Evolutionary conservation across 2,113 vertebrate species (phyloP), one percentile per base, ranked within the genome.

Genomic region (Eira barbara): DNA sequence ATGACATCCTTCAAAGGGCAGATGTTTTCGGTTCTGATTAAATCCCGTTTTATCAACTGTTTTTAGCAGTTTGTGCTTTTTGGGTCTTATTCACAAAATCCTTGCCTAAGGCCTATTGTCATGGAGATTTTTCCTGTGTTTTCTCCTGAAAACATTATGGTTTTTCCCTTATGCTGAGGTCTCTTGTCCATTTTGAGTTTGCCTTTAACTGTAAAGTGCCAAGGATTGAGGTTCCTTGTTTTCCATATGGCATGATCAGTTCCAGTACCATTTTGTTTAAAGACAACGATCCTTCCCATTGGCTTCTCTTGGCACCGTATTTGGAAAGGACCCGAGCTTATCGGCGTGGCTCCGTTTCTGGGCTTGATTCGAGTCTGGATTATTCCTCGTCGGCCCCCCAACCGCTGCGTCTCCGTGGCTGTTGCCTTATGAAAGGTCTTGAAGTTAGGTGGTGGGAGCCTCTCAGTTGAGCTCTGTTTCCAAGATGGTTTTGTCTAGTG

Each of bases 381-480:
- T 11, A 25, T 42, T 63, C 34, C 18, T 34, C 29, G 0, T 20
- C 2, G 0, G 12, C 25, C 45, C 49, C 39, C 7, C 52, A 47
- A 6, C 39, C 23, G 3, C 0, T 3, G 15, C 7, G 3, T n/a
- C 49, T 61, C 11, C 0, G 4, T 13, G 42, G 14, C 17, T 17
- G 0, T 15, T 49, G 25, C 57, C 88, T 31, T 65, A 14, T 31
- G 3, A 27, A 36, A 8, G n/a, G 29, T 73, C 17, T 49, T 15
- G n/a, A 29, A 55, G 45, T 49, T 15, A 6, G 29, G 8, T 23
- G 1, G 11, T 17, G 7, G 7, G 78, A 81, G 17, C 11, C 45
- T 96, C n/a, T 55, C n/a, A 36, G 1, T 14, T 80, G 47, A 23
- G 29, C 18, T 71, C 76, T 39, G 4, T 82, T 94, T 97, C 45